Evolutionary conservation across 2,797 vertebrate genomes (phyloP).

Genomic region (Premnoplex brunnescens): DNA sequence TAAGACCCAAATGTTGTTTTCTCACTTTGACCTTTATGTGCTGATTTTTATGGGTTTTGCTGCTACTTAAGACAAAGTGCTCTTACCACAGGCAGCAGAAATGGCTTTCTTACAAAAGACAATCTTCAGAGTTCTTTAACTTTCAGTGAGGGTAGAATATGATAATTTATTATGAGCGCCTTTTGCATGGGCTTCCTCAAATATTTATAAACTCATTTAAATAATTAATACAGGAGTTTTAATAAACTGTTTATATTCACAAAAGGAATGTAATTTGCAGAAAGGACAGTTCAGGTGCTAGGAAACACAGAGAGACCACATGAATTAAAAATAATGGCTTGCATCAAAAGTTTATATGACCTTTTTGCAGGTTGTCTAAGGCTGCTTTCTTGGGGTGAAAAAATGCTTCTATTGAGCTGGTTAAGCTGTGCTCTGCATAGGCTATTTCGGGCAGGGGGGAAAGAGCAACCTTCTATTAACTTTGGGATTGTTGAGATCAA

Average conservation of each 20-base stretch:
- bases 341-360: conserved; percentile 20
- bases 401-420: neutral
- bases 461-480: neutral
- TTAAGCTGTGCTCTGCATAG: neutral
- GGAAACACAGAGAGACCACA: neutral
- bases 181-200: conserved; percentile 52
- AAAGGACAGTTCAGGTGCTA: conserved; percentile 7
- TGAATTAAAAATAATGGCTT: conserved; percentile 50
- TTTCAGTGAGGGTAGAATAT: neutral
- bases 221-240: conserved; percentile 61
- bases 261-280: conserved; percentile 58
- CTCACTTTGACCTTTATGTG: neutral
- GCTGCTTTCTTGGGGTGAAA: neutral
- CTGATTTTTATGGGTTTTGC: neutral
- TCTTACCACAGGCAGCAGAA: neutral
- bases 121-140: neutral
- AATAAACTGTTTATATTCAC: conserved; percentile 72
- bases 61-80: neutral
- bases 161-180: conserved; percentile 23
- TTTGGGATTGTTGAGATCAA: neutral
- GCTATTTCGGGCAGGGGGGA: neutral
- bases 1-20: neutral
- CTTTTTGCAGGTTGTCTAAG: conserved; percentile 17
- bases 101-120: neutral
- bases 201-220: conserved; percentile 70